These are phyloP conservation scores for Otocyon megalotis DNA, from an alignment of 2,113 vertebrate species.

Conservation along the genomic window DNA sequence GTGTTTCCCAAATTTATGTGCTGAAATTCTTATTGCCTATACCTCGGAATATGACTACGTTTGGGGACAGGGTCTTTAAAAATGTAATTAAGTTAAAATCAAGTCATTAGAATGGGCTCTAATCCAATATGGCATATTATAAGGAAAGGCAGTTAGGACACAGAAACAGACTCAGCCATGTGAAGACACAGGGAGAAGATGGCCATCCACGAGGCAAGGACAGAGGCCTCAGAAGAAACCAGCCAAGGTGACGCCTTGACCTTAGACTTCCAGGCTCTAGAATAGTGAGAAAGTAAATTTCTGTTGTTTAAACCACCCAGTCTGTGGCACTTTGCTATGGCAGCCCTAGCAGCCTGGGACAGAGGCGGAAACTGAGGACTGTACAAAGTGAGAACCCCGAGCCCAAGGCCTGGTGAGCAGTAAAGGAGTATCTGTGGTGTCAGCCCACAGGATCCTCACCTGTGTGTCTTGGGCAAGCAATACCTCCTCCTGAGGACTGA, in stretches of 20 bases:
- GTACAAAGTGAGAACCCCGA: rapidly evolving
- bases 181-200: background rate
- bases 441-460: background rate
- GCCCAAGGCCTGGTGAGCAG: rapidly evolving
- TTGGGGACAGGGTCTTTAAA: background rate
- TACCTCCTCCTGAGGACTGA: rapidly evolving
- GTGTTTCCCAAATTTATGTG: background rate
- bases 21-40: too few relatives aligned
- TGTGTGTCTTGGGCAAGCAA: background rate
- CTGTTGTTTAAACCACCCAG: background rate
- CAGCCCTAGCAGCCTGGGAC: rapidly evolving
- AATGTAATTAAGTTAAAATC: background rate
- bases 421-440: rapidly evolving
- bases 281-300: background rate
- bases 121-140: background rate
- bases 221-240: background rate
- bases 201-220: rapidly evolving
- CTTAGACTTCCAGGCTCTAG: background rate
- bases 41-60: rapidly evolving
- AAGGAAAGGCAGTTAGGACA: background rate
- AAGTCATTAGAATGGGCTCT: background rate
- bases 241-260: rapidly evolving
- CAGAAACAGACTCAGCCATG: background rate
- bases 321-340: rapidly evolving
- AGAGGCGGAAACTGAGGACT: rapidly evolving